Base-by-base conservation (phyloP, 2,113 vertebrate genomes). In the Cygnus atratus region DNA sequence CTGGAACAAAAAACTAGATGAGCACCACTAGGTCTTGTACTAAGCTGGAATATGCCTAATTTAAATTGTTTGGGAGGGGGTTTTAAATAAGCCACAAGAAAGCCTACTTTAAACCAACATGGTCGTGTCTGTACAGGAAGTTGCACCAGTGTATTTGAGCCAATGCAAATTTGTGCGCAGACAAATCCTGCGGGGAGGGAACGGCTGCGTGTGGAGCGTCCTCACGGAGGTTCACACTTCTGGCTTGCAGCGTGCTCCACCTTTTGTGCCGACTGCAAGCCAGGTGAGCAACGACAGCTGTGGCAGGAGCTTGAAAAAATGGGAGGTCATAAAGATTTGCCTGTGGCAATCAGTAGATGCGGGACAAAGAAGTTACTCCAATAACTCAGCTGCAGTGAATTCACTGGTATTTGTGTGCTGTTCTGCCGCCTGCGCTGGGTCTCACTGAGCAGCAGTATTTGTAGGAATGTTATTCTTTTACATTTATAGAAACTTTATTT, bases 381-480 rank as follows among this genome's bases (percentile, higher is more conserved):
- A 46, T 9, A 44, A 4, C 1, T 84, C 39, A 59, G 54, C 68
- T 41, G 22, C 39, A 57, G 5, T 18, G 26, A 77, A 24, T 37
- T 22, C 33, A 43, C 20, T 0, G 0, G 8, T 22, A 3, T 21
- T 65, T 77, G 31, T 52, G 75, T 66, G 59, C 37, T 67, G 10
- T 43, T 91, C 54, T 52, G 25, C 50, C 59, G 88, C 59, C 44
- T 85, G 33, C 5, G 0, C 5, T 31, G 24, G 10, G 13, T 13
- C 31, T 74, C 86, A 44, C 14, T 50, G 63, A 86, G 70, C 13
- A 71, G 28, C 3, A 9, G 16, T 11, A 31, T 55, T 74, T 68
- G 5, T 8, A 43, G 55, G 29, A 91, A n/a, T 19, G 59, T 87
- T 3, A 18, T 29, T 11, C 6, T 8, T 8, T 37, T 3, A 43